Percentiles rank a stretch among this genome's conserved stretches.
phyloP scores from a whole-genome alignment of 2,797 vertebrate species.

The Sardinella longiceps region DNA sequence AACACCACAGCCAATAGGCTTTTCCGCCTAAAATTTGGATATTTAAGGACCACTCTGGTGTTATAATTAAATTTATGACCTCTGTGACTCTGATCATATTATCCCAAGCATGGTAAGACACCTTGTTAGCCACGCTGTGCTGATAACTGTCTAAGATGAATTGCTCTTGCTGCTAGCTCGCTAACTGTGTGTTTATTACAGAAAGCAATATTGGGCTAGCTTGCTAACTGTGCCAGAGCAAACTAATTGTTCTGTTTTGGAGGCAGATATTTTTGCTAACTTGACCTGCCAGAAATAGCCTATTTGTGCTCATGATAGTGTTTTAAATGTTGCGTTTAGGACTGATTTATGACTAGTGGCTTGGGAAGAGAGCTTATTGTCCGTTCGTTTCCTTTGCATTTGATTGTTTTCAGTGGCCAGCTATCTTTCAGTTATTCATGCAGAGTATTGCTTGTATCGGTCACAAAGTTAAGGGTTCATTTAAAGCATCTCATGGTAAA shows the following conservation, averaged over 20 bases:
- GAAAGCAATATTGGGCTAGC: background rate
- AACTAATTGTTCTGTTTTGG: background rate
- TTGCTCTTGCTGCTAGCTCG: constrained; percentile 4
- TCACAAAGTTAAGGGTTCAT: background rate
- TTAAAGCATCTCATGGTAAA: background rate
- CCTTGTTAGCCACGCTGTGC: constrained; percentile 67
- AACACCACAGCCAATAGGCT: background rate
- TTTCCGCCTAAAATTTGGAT: background rate
- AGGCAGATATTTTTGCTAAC: background rate
- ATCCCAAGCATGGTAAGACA: constrained; percentile 64
- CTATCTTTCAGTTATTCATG: background rate
- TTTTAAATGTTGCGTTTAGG: background rate
- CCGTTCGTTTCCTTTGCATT: background rate
- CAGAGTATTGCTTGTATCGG: background rate
- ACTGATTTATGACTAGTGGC: background rate
- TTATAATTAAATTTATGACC: constrained; percentile 81
- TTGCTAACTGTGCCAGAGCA: background rate
- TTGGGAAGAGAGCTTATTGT: background rate
- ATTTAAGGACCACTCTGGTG: constrained; percentile 40
- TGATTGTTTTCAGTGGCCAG: background rate
- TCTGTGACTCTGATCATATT: constrained; percentile 72
- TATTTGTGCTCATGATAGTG: background rate
- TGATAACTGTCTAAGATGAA: constrained; percentile 62
- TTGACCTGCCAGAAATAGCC: background rate
- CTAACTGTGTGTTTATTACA: constrained; percentile 26